Conservation (phyloP, 1,140 invertebrate genomes). For the Eueides isabella region DNA sequence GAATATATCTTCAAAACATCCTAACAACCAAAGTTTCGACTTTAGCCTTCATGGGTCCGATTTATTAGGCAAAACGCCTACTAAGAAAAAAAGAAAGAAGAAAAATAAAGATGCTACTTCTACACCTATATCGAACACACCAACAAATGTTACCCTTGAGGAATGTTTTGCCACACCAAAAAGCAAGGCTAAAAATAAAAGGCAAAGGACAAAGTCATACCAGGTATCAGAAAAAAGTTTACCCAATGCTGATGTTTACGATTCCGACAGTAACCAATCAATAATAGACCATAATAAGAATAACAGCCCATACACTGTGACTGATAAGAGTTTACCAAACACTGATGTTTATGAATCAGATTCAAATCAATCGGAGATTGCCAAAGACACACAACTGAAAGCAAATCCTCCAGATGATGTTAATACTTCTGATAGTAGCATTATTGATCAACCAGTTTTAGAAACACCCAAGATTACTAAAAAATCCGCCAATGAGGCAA, state of each 20-base stretch:
- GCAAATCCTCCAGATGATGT: slow-evolving; percentile 33
- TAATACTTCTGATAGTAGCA: slow-evolving; percentile 46
- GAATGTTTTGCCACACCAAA: slow-evolving; percentile 79
- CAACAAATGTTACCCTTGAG: slow-evolving; percentile 40
- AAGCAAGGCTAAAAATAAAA: slow-evolving; percentile 73
- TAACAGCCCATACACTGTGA: slow-evolving; percentile 49
- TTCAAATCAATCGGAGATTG: slow-evolving; percentile 55
- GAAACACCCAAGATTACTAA: slow-evolving; percentile 34
- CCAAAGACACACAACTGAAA: slow-evolving; percentile 39
- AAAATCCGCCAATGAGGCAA: slow-evolving; percentile 32
- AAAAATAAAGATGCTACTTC: slow-evolving; percentile 67
- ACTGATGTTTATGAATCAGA: slow-evolving; percentile 69
- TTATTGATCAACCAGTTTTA: slow-evolving; percentile 39
- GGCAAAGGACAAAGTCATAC: slow-evolving; percentile 63
- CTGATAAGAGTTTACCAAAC: slow-evolving; percentile 59
- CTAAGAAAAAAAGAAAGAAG: slow-evolving; percentile 74
- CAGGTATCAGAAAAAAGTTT: slow-evolving; percentile 59
- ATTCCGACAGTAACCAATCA: slow-evolving; percentile 75
- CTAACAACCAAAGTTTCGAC: slow-evolving; percentile 72
- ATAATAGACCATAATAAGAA: slow-evolving; percentile 54
- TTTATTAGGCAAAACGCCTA: slow-evolving; percentile 60
- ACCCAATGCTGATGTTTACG: slow-evolving; percentile 68
- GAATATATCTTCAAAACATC: slow-evolving; percentile 72
- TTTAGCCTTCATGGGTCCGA: slow-evolving; percentile 78
- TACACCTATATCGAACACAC: slow-evolving; percentile 43